Evolutionary conservation across 1,140 invertebrate genomes (phyloP).

Genomic region (Steinernema khuongi): DNA sequence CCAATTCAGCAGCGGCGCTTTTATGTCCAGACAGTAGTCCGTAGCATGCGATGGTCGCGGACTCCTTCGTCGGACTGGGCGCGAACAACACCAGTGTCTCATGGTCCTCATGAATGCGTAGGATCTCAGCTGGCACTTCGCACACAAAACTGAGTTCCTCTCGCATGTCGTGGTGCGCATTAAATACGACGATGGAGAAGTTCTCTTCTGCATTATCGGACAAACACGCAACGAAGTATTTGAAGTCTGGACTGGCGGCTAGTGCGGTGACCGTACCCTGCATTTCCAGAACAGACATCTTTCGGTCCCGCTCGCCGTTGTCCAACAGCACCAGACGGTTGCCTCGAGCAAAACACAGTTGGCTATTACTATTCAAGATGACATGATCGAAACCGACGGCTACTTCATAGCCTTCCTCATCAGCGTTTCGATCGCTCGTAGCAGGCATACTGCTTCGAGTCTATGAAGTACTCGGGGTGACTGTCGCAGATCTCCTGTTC

Average conservation of each 20-base stretch:
- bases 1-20: background rate
- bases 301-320: background rate
- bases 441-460: conserved; percentile 1
- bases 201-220: background rate
- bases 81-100: background rate
- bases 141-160: background rate
- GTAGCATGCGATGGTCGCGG: background rate
- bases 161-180: background rate
- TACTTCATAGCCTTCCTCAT: background rate
- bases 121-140: background rate
- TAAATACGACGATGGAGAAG: background rate
- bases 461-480: background rate
- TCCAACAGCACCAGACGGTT: background rate
- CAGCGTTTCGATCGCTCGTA: background rate
- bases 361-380: background rate
- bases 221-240: background rate
- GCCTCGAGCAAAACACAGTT: background rate
- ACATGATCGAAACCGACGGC: background rate
- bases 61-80: background rate
- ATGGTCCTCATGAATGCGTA: background rate
- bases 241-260: background rate
- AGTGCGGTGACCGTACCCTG: background rate
- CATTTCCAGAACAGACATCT: background rate
- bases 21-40: background rate
- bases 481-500: background rate